Evolutionary conservation across 2,113 vertebrate species (phyloP), one percentile per base, ranked within the genome.

Genomic region (Hoplias malabaricus): DNA sequence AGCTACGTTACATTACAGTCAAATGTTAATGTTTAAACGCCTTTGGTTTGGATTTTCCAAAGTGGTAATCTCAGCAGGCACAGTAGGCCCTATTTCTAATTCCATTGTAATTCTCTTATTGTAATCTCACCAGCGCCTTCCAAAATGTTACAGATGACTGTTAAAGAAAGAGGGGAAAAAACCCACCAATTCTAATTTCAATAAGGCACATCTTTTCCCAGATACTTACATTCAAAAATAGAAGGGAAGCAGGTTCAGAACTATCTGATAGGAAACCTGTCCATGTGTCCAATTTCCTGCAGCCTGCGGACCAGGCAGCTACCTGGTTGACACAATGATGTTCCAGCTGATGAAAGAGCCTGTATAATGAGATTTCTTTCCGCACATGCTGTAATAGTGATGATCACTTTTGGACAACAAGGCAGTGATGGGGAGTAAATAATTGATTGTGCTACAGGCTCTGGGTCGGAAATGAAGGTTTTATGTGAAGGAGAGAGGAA

Each of bases 381-480:
- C 3, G 29, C 38, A 46, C 27, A 23, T 71, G 59, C 72, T 69
- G 19, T 74, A 79, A 82, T 66, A 69, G 57, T 48, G 70, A 53
- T 75, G 69, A 84, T 81, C 57, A 78, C 54, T 53, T 81, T 75
- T 71, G 61, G 79, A 81, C 78, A 81, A 75, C 66, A 75, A 69
- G 61, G 62, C 65, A 2, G 66, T 66, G 79, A 81, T 81, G 61
- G 72, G 79, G 56, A 75, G 75, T 81, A 71, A 78, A 84, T 84
- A 81, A 84, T 84, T 84, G 79, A 84, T 84, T 50, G 69, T 61
- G 42, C 82, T 67, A 71, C 59, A 71, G 70, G 74, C 82, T 66
- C 73, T 63, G 29, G 48, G 48, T 48, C 70, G 63, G 71, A 78
- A 78, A 74, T 75, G 21, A 75, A 65, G 82, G 43, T 78, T 84